Base-by-base conservation (phyloP, 23 tunicate genomes). In the Trididemnum miniatum region DNA sequence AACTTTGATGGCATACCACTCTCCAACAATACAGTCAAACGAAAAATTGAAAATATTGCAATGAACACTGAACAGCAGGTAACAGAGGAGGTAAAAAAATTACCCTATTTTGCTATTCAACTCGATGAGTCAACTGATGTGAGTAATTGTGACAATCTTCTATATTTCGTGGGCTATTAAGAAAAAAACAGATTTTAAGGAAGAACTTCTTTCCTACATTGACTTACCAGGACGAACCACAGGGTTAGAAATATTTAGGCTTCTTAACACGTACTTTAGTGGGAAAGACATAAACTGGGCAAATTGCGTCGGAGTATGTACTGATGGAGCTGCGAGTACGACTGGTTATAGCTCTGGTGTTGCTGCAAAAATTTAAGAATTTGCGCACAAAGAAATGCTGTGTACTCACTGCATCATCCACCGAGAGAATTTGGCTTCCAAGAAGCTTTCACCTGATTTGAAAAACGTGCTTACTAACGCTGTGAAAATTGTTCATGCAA, bases 241-340 rank as follows among this genome's bases (percentile, higher is more conserved):
- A 30, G 73, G 54, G 2, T 80, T 35, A 63, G 84, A 80, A 35
- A 80, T 80, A 35, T 64, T 80, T 80, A 35, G 74, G 32, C 57
- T 37, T 80, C 73, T 80, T 64, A 64, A 80, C 57, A 57, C 34
- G 20, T 80, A 80, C 57, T 34, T 80, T 34, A 34, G 31, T 62
- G 84, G 50, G 84, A 35, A 80, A 63, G 52, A 37, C 18, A 62
- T 63, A 80, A 74, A 80, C 20, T 80, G 84, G 84, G 54, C 30
- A 77, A 80, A 80, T 3, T 80, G 76, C 54, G 52, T 80, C 52
- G 76, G 76, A 51, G 76, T 80, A n/a, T 80, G 84, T 65, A 80
- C 84, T 51, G 74, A 80, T 23, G 57, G 84, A 62, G 73, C 84
- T 80, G 84, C 74, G 52, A 80, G 65, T 65, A 80, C 64, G 84